Base-by-base conservation (phyloP, 2,888 invertebrate species). In the Hirtodrosophila alboralis region DNA sequence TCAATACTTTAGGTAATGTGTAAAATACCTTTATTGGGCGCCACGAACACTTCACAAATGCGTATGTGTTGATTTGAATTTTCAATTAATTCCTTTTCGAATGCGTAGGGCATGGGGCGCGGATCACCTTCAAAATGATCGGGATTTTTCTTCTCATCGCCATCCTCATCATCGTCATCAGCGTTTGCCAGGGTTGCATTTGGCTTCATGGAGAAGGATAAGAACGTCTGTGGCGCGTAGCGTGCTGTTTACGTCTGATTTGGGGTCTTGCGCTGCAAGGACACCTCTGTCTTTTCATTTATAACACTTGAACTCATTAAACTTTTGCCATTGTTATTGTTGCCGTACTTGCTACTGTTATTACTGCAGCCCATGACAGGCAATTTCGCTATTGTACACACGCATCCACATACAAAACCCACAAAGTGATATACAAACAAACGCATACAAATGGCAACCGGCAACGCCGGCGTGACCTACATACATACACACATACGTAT, bases 11-110 rank as follows among this genome's bases (percentile, higher is more conserved):
- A n/a, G n/a, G n/a, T n/a, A n/a, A n/a, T n/a, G n/a, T n/a, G n/a
- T n/a, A n/a, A n/a, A n/a, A n/a, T 62, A 89, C 89, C 84, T 69
- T 75, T 75, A 21, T 71, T 78, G 2, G 85, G 71, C 5, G 87
- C 84, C 44, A 75, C 73, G 56, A 88, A 90, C 37, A 74, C 66
- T 8, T 86, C 74, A 48, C 83, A 64, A 5, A 89, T 61, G 41
- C 85, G 79, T 61, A 87, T 86, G 44, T 86, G 83, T 43, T 75
- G 81, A 58, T 90, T 89, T 38, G 86, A 87, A 7, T 84, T 87
- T 16, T 81, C 71, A 38, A 89, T 88, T 2, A 90, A 47, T 54
- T 90, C 89, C 74, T 90, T 89, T 60, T 89, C 89, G 49, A 90
- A 88, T 9, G 77, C 75, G 71, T 89, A 90, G 8, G 89, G 86